Conservation (phyloP, 1,140 invertebrate genomes). For the Drosophila rufa region DNA sequence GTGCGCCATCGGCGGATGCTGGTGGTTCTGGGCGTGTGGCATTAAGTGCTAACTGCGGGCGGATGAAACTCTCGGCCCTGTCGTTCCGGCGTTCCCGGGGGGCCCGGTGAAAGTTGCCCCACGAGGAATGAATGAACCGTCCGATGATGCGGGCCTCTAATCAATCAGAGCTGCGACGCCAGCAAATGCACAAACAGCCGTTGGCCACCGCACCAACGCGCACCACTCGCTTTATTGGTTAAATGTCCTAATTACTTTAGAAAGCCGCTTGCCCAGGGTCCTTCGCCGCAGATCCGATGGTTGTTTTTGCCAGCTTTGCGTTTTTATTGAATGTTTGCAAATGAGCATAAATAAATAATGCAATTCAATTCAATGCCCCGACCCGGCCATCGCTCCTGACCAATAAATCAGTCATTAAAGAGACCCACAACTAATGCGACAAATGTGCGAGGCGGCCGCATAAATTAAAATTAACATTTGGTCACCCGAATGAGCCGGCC, state of each 20-base stretch:
- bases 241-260: constrained; percentile 77
- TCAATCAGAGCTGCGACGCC: constrained; percentile 53
- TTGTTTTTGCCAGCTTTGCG: constrained; percentile 48
- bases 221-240: constrained; percentile 53
- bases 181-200: constrained; percentile 17
- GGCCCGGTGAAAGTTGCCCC: constrained; percentile 15
- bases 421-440: constrained; percentile 75
- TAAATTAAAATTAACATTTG: constrained; percentile 82
- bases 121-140: constrained; percentile 9
- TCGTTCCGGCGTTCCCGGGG: neutral
- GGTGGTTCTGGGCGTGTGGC: constrained; percentile 31
- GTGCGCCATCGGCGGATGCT: constrained; percentile 1
- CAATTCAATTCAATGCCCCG: constrained; percentile 42
- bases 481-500: constrained; percentile 26
- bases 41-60: constrained; percentile 69
- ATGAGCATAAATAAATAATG: constrained; percentile 76
- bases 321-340: constrained; percentile 69
- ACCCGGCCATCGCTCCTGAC: constrained; percentile 41
- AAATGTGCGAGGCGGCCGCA: constrained; percentile 75
- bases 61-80: constrained; percentile 45
- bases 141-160: constrained; percentile 45
- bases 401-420: constrained; percentile 83
- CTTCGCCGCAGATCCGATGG: constrained; percentile 19
- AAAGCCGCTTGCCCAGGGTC: constrained; percentile 53
- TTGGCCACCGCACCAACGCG: constrained; percentile 17